Base-by-base conservation (phyloP, 2,888 invertebrate species). In the Gisinianus flammeolus region DNA sequence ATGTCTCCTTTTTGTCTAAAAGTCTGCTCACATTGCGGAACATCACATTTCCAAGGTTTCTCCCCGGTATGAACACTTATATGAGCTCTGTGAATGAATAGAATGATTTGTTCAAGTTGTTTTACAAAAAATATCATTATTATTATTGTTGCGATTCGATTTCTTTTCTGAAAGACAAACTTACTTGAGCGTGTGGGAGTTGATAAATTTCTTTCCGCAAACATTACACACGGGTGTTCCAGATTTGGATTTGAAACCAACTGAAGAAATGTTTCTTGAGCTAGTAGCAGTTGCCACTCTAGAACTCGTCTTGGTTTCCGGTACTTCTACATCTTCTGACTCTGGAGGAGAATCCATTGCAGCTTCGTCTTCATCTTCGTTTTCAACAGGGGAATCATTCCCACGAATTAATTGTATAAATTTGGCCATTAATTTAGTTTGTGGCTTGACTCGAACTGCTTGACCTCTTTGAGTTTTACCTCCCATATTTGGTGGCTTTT, bases 1-100 rank as follows among this genome's bases (percentile, higher is more conserved):
- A 77, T 44, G 28, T 77, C 77, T 16, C 77, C 77, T 70, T 70
- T 77, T 33, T 71, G 77, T 44, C 77, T 44, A 52, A 77, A 77
- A 8, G 19, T 54, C 24, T 58, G 62, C 3, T 64, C 77, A 62
- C 77, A 77, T 16, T 56, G 68, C n/a, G n/a, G n/a, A n/a, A 54
- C 16, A 24, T 77, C 77, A 44, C 77, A 77, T n/a, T 69, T 28
- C n/a, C 22, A 77, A 6, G 70, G 70, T 22, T 62, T 70, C 26
- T 77, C 77, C 4, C 77, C 77, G 2, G 77, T 77, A 56, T 77
- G 77, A 35, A 77, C 71, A 56, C 30, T 69, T 5, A 67, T 35
- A 33, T 76, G 76, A 28, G 35, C 10, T 24, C 71, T 68, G 31
- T 6, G 8, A 22, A 10, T 22, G 26, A n/a, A n/a, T n/a, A n/a